Conservation (phyloP, 2,888 invertebrate species). For the Odiellus spinosus region DNA sequence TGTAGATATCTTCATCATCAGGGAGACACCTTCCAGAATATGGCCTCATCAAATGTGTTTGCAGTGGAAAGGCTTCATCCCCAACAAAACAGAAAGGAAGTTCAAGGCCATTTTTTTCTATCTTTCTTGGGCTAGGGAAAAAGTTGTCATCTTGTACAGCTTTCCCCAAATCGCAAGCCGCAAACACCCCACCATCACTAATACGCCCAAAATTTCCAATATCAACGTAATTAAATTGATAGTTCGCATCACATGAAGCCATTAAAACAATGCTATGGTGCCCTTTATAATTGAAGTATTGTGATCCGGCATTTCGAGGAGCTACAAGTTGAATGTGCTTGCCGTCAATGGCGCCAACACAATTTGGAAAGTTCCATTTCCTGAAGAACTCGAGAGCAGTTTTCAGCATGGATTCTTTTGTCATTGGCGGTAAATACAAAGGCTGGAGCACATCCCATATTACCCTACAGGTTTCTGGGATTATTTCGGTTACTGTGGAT, state of each 20-base stretch:
- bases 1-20: neutral
- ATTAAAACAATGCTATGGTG: slow-evolving; percentile 1
- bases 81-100: neutral
- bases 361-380: slow-evolving; percentile 27
- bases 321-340: slow-evolving; percentile 18
- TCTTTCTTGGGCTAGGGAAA: neutral
- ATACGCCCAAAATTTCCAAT: neutral
- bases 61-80: slow-evolving; percentile 1
- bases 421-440: too few relatives aligned
- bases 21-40: neutral
- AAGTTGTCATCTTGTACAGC: neutral
- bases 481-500: too few relatives aligned
- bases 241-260: slow-evolving; percentile 3
- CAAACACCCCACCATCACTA: slow-evolving; percentile 1
- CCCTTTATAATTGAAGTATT: neutral
- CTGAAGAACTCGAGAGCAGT: slow-evolving; percentile 10
- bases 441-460: slow-evolving; percentile 19
- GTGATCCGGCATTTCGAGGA: neutral
- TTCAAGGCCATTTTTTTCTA: neutral
- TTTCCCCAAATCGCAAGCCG: neutral
- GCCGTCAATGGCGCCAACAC: slow-evolving; percentile 18
- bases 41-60: neutral
- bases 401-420: too few relatives aligned
- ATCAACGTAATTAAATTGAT: neutral
- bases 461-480: slow-evolving; percentile 4